phyloP scores from a whole-genome alignment of 1,140 invertebrate genomes.

The Onthophagus taurus region DNA sequence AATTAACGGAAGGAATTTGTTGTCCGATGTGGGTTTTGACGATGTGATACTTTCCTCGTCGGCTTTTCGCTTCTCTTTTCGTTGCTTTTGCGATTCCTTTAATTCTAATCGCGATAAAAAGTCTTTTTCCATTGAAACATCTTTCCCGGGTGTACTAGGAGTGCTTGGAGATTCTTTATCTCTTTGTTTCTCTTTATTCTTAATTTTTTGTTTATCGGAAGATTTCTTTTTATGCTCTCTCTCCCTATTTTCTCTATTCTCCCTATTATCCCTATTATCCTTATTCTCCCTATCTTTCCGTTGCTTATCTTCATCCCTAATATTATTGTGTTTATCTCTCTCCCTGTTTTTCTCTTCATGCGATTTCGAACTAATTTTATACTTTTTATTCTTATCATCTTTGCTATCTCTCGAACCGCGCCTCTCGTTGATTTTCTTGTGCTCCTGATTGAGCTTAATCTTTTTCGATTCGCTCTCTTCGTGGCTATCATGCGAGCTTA shows the following conservation, averaged over 20 bases:
- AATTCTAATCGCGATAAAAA: constrained; percentile 54
- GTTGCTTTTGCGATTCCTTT: constrained; percentile 45
- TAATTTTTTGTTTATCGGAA: constrained; percentile 33
- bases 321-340: constrained; percentile 24
- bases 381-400: constrained; percentile 30
- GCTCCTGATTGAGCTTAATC: constrained; percentile 51
- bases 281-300: constrained; percentile 31
- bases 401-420: constrained; percentile 63
- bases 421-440: constrained; percentile 46
- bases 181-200: constrained; percentile 36
- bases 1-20: constrained; percentile 16
- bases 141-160: constrained; percentile 13
- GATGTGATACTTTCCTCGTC: constrained; percentile 28
- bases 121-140: constrained; percentile 46
- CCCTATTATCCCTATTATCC: constrained; percentile 31
- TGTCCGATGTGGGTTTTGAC: constrained; percentile 22
- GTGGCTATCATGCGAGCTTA: constrained; percentile 65
- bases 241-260: constrained; percentile 35
- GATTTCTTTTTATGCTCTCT: constrained; percentile 30
- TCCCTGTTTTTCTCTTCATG: constrained; percentile 20
- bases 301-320: constrained; percentile 24
- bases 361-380: constrained; percentile 20
- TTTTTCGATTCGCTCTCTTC: constrained; percentile 58
- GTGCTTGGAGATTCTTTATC: constrained; percentile 20
- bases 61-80: constrained; percentile 45